Percentiles rank a stretch among this genome's conserved stretches.
These are phyloP conservation scores for Bimastos eiseni DNA, from an alignment of 2,888 invertebrate species.

Conservation along the genomic window DNA sequence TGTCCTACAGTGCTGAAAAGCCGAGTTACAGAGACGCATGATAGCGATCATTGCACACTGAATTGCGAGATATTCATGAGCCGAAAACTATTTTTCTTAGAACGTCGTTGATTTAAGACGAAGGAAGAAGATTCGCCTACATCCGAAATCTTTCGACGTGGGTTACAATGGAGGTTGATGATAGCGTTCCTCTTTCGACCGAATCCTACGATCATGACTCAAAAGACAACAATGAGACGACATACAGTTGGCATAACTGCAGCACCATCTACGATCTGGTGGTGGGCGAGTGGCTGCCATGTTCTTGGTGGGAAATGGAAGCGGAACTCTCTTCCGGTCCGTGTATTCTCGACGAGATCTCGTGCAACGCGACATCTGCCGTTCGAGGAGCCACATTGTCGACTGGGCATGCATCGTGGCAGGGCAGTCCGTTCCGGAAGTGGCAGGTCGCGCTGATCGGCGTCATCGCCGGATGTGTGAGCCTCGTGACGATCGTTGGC, in stretches of 20 bases:
- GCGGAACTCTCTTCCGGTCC: neutral
- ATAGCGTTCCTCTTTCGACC: neutral
- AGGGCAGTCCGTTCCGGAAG: neutral
- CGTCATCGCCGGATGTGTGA: neutral
- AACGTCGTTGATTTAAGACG: neutral
- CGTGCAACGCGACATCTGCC: constrained; percentile 5
- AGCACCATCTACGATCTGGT: neutral
- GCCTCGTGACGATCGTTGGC: neutral
- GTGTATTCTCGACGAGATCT: neutral
- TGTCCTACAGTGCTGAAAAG: neutral
- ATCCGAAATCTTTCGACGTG: neutral
- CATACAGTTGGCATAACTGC: neutral
- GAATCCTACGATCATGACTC: neutral
- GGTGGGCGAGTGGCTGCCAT: neutral
- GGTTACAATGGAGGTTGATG: neutral
- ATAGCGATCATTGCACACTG: neutral
- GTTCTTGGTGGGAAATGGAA: neutral
- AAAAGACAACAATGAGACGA: neutral
- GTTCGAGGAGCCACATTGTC: neutral
- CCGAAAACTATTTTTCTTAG: neutral
- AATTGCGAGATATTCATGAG: neutral
- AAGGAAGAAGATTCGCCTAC: neutral
- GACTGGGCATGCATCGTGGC: neutral
- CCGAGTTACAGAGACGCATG: neutral
- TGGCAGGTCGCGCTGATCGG: constrained; percentile 6